Conservation (phyloP, 2,113 vertebrate genomes). For the Raja brachyura region DNA sequence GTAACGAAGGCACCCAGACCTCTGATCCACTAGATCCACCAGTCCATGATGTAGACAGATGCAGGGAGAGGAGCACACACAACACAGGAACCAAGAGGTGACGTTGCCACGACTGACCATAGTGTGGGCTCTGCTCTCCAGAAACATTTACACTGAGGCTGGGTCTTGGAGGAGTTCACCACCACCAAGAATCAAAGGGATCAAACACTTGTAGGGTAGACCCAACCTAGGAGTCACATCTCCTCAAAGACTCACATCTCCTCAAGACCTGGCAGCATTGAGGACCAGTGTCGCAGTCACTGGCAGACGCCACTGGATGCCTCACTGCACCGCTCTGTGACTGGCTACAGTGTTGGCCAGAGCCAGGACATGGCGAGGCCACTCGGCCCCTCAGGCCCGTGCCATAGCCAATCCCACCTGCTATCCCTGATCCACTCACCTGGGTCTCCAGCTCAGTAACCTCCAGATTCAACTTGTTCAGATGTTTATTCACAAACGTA, state of each 20-base stretch:
- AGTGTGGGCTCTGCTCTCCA: neutral
- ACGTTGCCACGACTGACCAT: neutral
- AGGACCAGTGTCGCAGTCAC: no score
- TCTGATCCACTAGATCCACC: no score
- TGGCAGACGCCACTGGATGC: neutral
- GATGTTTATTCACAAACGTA: constrained; percentile 97
- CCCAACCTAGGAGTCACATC: no score
- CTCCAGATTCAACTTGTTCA: constrained; percentile 95
- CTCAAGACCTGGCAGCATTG: no score
- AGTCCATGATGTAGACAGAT: no score
- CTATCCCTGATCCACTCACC: constrained; percentile 54
- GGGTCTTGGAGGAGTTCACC: neutral
- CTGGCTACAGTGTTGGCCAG: neutral
- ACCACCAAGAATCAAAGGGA: no score
- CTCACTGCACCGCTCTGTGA: no score
- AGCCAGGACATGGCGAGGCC: neutral
- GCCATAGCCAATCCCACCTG: neutral
- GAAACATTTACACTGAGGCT: neutral
- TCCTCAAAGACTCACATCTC: no score
- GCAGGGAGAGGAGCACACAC: no score
- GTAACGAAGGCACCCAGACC: no score
- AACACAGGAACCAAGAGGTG: neutral
- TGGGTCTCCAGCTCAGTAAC: constrained; percentile 96
- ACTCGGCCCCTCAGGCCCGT: neutral
- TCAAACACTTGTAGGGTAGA: no score